Conservation (phyloP, 2,113 vertebrate genomes). For the Butorides virescens region DNA sequence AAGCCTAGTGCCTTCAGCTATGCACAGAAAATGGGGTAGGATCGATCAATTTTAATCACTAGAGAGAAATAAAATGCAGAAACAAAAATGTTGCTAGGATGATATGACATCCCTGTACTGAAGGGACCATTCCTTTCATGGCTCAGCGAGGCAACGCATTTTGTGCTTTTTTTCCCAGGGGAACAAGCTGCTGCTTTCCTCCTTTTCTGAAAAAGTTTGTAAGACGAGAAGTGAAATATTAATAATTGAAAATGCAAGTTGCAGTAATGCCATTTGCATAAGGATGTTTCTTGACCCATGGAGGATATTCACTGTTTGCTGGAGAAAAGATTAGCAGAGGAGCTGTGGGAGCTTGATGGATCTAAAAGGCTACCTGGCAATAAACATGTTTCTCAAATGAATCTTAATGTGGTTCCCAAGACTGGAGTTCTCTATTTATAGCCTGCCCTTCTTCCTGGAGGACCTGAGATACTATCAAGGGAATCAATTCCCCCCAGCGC, state of each 20-base stretch:
- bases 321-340: slow-evolving; percentile 17
- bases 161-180: neutral
- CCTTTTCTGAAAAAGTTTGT: slow-evolving; percentile 19
- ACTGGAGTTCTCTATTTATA: neutral
- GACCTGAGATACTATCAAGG: neutral
- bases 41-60: slow-evolving; percentile 32
- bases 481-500: neutral
- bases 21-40: neutral
- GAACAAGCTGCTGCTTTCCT: slow-evolving; percentile 20
- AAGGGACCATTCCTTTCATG: neutral
- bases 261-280: slow-evolving; percentile 18
- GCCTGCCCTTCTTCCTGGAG: neutral
- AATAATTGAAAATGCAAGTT: slow-evolving; percentile 40
- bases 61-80: slow-evolving; percentile 29
- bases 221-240: neutral
- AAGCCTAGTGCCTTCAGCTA: neutral
- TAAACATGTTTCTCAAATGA: neutral
- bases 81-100: neutral
- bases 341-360: neutral
- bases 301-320: neutral
- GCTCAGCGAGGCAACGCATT: neutral
- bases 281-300: slow-evolving; percentile 30
- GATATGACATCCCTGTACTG: slow-evolving; percentile 15
- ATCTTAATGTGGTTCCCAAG: neutral
- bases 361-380: slow-evolving; percentile 15